A percentile compares a stretch with the other conserved stretches of the same genome.
Evolutionary conservation across 2,888 invertebrate species (phyloP).

Genomic region (Drosophila siamana): DNA sequence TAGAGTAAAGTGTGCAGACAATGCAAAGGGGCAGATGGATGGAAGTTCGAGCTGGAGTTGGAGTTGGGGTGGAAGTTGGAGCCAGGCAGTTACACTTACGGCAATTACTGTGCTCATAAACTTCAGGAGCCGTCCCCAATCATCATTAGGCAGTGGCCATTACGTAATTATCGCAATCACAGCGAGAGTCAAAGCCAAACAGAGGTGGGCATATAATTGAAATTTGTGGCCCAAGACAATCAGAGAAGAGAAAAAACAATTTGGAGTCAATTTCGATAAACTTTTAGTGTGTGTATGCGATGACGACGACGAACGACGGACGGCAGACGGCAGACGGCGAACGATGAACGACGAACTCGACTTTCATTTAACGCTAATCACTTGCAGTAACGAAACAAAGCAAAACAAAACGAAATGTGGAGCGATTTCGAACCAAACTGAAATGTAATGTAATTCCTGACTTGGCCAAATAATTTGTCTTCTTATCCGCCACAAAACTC

Average conservation of each 20-base stretch:
- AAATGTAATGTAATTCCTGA: slow-evolving; percentile 44
- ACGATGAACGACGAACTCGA: slow-evolving; percentile 42
- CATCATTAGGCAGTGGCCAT: slow-evolving; percentile 75
- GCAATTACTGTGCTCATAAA: slow-evolving; percentile 75
- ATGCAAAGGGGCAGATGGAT: neutral
- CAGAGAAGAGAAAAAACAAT: slow-evolving; percentile 62
- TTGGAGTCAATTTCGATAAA: slow-evolving; percentile 80
- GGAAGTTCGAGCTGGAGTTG: slow-evolving; percentile 4
- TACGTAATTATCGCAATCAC: slow-evolving; percentile 81
- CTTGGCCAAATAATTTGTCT: slow-evolving; percentile 77
- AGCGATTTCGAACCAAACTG: slow-evolving; percentile 14
- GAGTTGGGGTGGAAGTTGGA: slow-evolving; percentile 6
- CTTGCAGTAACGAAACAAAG: slow-evolving; percentile 71
- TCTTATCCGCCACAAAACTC: slow-evolving; percentile 48
- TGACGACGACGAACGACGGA: too few species aligned
- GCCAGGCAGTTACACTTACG: slow-evolving; percentile 53
- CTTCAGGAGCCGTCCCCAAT: slow-evolving; percentile 58
- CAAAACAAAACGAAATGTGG: slow-evolving; percentile 17
- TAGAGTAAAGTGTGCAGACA: too few species aligned
- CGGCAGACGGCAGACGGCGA: too few species aligned
- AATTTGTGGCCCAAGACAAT: slow-evolving; percentile 64
- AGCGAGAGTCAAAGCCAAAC: slow-evolving; percentile 31
- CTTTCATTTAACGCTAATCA: slow-evolving; percentile 79
- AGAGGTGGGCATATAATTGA: slow-evolving; percentile 71
- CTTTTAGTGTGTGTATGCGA: slow-evolving; percentile 54